A percentile compares a stretch with the other conserved stretches of the same genome.
phyloP scores from a whole-genome alignment of 2,888 invertebrate species.

The Ceriagrion tenellum region DNA sequence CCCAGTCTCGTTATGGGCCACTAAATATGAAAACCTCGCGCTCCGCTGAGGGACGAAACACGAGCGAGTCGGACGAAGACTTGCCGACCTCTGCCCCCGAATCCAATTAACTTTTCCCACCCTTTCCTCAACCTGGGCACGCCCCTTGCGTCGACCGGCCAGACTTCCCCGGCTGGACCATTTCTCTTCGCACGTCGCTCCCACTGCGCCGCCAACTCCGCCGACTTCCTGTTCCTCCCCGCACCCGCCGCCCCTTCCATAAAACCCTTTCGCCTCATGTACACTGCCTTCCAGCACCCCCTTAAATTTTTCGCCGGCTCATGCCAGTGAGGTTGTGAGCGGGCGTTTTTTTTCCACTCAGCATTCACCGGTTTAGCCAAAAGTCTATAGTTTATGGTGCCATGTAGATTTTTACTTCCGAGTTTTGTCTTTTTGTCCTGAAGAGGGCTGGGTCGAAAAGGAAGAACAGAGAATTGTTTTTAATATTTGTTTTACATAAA shows the following conservation, averaged over 20 bases:
- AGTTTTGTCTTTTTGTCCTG: too few relatives aligned
- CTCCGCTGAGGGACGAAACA: not conserved
- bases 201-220: slow-evolving; percentile 7
- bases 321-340: not conserved
- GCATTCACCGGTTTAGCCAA: too few relatives aligned
- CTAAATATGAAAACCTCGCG: slow-evolving; percentile 29
- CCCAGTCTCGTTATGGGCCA: not conserved
- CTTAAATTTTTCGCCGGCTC: not conserved
- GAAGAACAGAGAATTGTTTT: too few relatives aligned
- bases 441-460: too few relatives aligned
- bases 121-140: not conserved
- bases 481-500: too few relatives aligned
- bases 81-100: slow-evolving; percentile 47
- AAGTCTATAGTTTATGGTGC: too few relatives aligned
- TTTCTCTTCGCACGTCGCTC: slow-evolving; percentile 56
- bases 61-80: slow-evolving; percentile 2
- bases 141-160: slow-evolving; percentile 23
- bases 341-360: too few relatives aligned
- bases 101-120: slow-evolving; percentile 62
- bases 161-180: not conserved
- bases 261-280: not conserved
- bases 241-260: not conserved
- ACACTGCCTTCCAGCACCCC: not conserved
- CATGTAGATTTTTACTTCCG: too few relatives aligned
- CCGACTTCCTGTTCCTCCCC: slow-evolving; percentile 6